Conservation (phyloP, 37 sponge, comb jelly and placozoan genomes). For the Ianthella basta region DNA sequence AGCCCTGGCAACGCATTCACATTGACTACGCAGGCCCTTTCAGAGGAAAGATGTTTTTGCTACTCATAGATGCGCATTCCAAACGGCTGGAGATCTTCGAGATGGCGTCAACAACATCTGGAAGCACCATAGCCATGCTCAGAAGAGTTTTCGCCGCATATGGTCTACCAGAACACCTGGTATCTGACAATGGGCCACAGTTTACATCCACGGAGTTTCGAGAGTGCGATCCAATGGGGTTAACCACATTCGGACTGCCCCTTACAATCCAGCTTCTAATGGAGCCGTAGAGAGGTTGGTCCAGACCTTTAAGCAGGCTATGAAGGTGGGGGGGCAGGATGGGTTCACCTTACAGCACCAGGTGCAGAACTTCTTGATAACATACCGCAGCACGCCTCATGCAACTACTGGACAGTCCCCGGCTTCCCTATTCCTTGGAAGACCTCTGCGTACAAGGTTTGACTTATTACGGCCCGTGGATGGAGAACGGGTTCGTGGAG, state of each 20-base stretch:
- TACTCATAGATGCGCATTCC: background rate
- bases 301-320: background rate
- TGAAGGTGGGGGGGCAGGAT: no score
- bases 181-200: conserved; percentile 22
- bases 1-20: conserved; percentile 23
- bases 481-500: background rate
- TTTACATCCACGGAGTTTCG: background rate
- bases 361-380: no score
- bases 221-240: background rate
- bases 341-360: no score
- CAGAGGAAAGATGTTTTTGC: background rate
- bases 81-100: background rate
- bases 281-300: background rate
- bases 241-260: background rate
- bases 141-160: background rate
- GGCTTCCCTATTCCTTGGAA: no score
- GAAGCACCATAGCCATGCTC: background rate
- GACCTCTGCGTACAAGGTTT: no score
- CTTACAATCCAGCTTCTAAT: background rate
- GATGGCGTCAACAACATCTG: background rate
- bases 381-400: no score
- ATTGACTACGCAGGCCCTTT: conserved; percentile 22
- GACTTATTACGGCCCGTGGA: no score
- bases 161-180: conserved; percentile 11
- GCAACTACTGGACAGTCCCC: no score